Evolutionary conservation across 2,888 invertebrate genomes (phyloP), one percentile per base, ranked within the genome.

Genomic region (Lacanobia wlatinum): DNA sequence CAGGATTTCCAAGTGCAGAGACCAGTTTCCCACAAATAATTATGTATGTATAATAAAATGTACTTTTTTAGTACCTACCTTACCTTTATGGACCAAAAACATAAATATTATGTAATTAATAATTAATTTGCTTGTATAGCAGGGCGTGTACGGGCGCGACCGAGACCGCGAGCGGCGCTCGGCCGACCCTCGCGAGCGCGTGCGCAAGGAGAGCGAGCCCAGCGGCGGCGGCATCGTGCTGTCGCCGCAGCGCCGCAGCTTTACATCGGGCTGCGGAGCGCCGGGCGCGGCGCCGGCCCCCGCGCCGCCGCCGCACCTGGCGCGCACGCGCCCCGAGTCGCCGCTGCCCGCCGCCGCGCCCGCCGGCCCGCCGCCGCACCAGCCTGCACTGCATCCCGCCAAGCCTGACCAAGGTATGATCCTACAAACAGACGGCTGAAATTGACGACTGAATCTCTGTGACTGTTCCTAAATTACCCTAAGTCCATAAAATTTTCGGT

Each of bases 231-330:
- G 98, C 65, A 98, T 98, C 85, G 98, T 98, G 84, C 95, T 98
- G 87, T 98, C 98, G 84, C 98, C 98, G 66, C 98, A 98, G 93
- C 97, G 98, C 16, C 97, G 98, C 82, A 98, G 98, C 88, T 98
- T 98, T 95, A 98, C 98, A 87, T 98, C 98, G 18, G 98, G 98
- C 71, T 98, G 98, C 94, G 98, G 98, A 85, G 98, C 98, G 70
- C 97, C 97, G 18, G 96, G 96, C 48, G 95, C 95, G 70, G 93
- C 93, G 58, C 87, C 89, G 62, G 88, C 90, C 72, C 90, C 91
- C 80, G 93, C 92, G 85, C 81, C 70, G 38, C 70, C 69, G 52
- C 93, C 93, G 85, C 93, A 91, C 85, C 89, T 93, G 97, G 98
- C 94, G 97, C 98, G 87, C 95, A 97, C 83, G 90, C 96, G 92